phyloP scores from a whole-genome alignment of 2,888 invertebrate genomes.

The Onchidella celtica region DNA sequence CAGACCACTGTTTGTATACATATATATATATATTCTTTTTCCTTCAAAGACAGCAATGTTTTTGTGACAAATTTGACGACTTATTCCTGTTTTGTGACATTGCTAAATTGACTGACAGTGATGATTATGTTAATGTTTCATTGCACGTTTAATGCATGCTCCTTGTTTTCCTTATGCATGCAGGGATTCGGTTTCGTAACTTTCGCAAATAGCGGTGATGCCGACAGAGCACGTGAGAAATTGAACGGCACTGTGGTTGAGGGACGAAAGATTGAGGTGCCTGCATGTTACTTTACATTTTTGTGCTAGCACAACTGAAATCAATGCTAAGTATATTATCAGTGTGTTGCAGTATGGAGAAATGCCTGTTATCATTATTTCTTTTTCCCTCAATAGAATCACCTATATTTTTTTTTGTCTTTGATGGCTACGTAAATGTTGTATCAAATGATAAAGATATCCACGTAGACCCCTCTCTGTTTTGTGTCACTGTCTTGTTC shows the following conservation, averaged over 20 bases:
- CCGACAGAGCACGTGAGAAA: slow-evolving; percentile 99
- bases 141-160: slow-evolving; percentile 73
- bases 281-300: slow-evolving; percentile 76
- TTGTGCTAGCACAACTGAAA: slow-evolving; percentile 77
- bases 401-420: slow-evolving; percentile 42
- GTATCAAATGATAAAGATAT: slow-evolving; percentile 37
- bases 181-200: slow-evolving; percentile 99
- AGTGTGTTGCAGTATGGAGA: slow-evolving; percentile 76
- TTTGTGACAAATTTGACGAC: slow-evolving; percentile 19
- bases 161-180: slow-evolving; percentile 85
- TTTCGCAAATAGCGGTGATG: slow-evolving; percentile 99
- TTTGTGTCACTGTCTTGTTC: slow-evolving; percentile 27
- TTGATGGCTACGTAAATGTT: slow-evolving; percentile 46
- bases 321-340: slow-evolving; percentile 70
- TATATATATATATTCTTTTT: background rate
- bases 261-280: slow-evolving; percentile 99
- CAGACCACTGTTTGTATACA: background rate
- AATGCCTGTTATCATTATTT: slow-evolving; percentile 70
- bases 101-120: slow-evolving; percentile 44
- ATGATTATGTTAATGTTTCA: slow-evolving; percentile 66
- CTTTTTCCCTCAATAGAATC: slow-evolving; percentile 40
- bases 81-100: slow-evolving; percentile 33
- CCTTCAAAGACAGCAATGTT: background rate
- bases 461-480: slow-evolving; percentile 37
- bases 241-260: slow-evolving; percentile 99